These are phyloP conservation scores for Amphiprion clarkii DNA, from an alignment of 2,797 vertebrate species.

Conservation along the genomic window DNA sequence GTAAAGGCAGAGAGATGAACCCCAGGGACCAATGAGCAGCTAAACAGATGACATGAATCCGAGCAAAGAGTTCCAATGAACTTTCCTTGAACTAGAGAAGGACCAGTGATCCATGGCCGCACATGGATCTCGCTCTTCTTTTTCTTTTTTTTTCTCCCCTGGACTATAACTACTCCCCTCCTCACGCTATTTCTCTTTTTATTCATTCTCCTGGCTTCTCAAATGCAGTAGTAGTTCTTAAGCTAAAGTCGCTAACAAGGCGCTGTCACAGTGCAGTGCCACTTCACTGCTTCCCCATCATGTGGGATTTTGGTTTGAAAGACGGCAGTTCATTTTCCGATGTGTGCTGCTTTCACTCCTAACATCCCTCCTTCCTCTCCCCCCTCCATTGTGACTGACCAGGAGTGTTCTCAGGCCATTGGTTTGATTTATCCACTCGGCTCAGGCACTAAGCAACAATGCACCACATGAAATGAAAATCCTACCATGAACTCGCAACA, in stretches of 20 bases:
- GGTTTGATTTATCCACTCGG: slow-evolving; percentile 72
- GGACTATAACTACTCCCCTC: slow-evolving; percentile 27
- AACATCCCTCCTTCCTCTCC: slow-evolving; percentile 22
- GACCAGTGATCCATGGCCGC: slow-evolving; percentile 69
- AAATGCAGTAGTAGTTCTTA: slow-evolving; percentile 74
- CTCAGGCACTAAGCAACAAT: slow-evolving; percentile 51
- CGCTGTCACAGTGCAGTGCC: slow-evolving; percentile 76
- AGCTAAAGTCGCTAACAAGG: slow-evolving; percentile 82
- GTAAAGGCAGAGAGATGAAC: slow-evolving; percentile 69
- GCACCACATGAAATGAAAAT: slow-evolving; percentile 37
- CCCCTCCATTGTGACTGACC: slow-evolving; percentile 59
- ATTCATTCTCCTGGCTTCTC: slow-evolving; percentile 51
- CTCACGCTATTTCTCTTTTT: slow-evolving; percentile 31
- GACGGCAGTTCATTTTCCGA: slow-evolving; percentile 78
- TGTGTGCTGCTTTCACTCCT: slow-evolving; percentile 58
- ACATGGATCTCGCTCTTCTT: slow-evolving; percentile 29
- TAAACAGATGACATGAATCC: slow-evolving; percentile 80
- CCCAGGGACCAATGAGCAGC: slow-evolving; percentile 74
- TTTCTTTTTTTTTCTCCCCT: not conserved
- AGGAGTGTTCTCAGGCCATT: slow-evolving; percentile 61
- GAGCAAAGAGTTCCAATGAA: slow-evolving; percentile 76
- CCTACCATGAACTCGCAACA: slow-evolving; percentile 9
- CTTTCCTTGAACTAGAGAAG: slow-evolving; percentile 80
- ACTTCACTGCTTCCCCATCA: slow-evolving; percentile 79
- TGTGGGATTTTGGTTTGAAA: slow-evolving; percentile 77